A percentile compares a stretch with the other conserved stretches of the same genome.
Evolutionary conservation across 2,797 vertebrate genomes (phyloP).

Genomic region (Potorous gilbertii): DNA sequence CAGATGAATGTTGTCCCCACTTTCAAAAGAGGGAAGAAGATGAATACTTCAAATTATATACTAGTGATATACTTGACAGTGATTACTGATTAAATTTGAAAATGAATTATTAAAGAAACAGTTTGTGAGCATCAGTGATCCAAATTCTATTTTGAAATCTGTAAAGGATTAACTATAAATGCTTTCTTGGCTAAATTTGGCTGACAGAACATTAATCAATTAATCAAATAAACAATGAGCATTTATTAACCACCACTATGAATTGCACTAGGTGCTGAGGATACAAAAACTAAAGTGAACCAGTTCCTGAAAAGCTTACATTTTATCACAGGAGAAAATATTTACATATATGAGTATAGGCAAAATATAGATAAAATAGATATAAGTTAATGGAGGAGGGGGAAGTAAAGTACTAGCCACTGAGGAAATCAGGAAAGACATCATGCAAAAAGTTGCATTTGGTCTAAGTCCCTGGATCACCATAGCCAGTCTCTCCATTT

Average conservation of each 20-base stretch:
- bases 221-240: neutral
- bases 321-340: neutral
- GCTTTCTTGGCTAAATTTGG: neutral
- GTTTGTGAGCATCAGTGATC: neutral
- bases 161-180: neutral
- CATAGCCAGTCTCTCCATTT: neutral
- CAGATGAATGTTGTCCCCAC: neutral
- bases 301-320: neutral
- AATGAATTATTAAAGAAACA: neutral
- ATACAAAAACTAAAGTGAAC: neutral
- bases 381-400: neutral
- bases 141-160: neutral
- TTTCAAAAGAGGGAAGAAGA: neutral
- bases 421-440: neutral
- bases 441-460: neutral
- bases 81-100: neutral
- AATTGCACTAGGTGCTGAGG: neutral
- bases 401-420: neutral
- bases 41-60: neutral
- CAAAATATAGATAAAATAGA: neutral
- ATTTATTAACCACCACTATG: neutral
- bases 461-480: neutral
- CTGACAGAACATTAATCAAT: neutral
- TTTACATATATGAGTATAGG: neutral
- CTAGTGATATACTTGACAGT: neutral